Evolutionary conservation across 2,797 vertebrate species (phyloP).

Genomic region (Prunella strophiata): DNA sequence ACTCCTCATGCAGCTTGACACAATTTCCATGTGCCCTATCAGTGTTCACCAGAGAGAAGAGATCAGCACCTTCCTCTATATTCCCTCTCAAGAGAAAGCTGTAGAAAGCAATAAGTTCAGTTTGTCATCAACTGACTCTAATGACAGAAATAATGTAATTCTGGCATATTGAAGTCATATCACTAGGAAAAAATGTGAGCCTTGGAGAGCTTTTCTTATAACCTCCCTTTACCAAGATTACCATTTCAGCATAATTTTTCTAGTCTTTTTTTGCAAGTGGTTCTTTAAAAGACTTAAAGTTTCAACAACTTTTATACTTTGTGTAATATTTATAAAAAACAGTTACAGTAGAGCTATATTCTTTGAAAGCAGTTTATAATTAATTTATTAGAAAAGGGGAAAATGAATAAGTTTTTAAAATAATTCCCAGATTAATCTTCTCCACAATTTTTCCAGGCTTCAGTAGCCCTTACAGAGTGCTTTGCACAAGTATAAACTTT

Average conservation of each 20-base stretch:
- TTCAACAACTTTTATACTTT: background rate
- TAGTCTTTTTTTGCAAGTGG: background rate
- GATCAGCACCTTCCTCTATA: background rate
- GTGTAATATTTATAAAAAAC: background rate
- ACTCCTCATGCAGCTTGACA: rapidly evolving
- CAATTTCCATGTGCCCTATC: background rate
- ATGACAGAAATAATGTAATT: background rate
- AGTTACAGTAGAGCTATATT: background rate
- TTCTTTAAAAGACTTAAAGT: background rate
- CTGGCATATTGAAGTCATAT: background rate
- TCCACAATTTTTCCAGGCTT: background rate
- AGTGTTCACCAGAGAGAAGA: background rate
- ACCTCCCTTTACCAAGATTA: background rate
- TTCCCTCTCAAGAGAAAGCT: background rate
- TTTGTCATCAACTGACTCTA: background rate
- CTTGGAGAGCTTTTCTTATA: background rate
- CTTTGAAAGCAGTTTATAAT: background rate
- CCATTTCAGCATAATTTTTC: background rate
- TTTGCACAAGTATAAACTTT: background rate
- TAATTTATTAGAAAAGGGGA: background rate
- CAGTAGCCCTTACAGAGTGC: background rate
- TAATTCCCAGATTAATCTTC: background rate
- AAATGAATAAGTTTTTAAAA: background rate
- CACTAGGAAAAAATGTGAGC: background rate
- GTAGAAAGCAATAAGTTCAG: background rate